Conservation (phyloP, 1,140 invertebrate genomes). For the Aricia agestis region DNA sequence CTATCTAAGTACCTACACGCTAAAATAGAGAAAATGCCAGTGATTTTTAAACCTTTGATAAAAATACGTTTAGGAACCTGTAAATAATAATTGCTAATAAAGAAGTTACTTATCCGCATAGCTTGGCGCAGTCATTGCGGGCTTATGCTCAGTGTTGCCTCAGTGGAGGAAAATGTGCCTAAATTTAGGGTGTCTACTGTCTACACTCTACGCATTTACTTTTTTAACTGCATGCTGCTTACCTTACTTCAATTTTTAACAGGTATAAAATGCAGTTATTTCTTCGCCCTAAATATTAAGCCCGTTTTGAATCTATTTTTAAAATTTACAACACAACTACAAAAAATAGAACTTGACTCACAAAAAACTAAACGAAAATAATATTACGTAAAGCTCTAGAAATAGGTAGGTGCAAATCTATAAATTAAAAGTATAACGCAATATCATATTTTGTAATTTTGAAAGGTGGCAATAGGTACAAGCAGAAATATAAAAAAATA, state of each 20-base stretch:
- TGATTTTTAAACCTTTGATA: not conserved
- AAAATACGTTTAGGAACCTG: not conserved
- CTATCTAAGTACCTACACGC: too few species aligned
- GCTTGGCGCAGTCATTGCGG: conserved; percentile 46
- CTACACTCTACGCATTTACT: not conserved
- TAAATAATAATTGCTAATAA: conserved; percentile 7
- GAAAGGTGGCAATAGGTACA: not conserved
- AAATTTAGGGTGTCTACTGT: not conserved
- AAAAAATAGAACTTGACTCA: not conserved
- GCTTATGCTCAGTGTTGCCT: conserved; percentile 38
- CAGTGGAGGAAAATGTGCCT: not conserved
- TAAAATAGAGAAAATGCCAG: not conserved
- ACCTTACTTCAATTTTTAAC: not conserved
- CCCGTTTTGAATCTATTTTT: not conserved
- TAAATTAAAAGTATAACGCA: not conserved
- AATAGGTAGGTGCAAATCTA: not conserved
- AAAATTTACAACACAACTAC: not conserved
- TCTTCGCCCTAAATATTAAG: not conserved
- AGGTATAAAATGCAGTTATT: not conserved
- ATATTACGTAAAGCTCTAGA: not conserved
- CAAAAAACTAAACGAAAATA: not conserved
- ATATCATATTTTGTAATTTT: not conserved
- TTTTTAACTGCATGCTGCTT: not conserved
- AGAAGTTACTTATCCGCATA: conserved; percentile 46
- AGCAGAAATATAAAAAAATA: not conserved